Evolutionary conservation across 1,140 invertebrate genomes (phyloP), one percentile per base, ranked within the genome.

Genomic region (Hycleus cichorii): DNA sequence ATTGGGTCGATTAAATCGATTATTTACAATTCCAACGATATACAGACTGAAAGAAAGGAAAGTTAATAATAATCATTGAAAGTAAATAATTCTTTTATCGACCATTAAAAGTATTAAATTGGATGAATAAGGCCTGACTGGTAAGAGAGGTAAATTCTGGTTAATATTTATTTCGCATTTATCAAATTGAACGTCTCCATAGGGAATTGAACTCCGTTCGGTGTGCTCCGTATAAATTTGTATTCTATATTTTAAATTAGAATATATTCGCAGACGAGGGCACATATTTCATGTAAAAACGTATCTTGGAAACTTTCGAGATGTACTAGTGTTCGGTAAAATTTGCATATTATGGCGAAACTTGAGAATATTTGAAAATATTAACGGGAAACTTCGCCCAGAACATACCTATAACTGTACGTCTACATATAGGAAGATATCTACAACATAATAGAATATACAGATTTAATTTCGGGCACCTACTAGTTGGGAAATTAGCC

Each of bases 171-270:
- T 69, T 70, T 68, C 68, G 56, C 71, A 71, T 72, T 72, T 69
- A 72, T 72, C 71, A 72, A 72, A 71, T 71, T 69, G 68, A 71
- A 72, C 68, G 69, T 64, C 59, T 65, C 68, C 60, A 54, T 49
- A 27, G 71, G 69, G 71, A 71, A 72, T 72, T 64, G 65, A 68
- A 70, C 53, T 63, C 56, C 60, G 64, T 64, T 62, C 63, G 66
- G 58, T 59, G 58, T 59, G 63, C 61, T 60, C 56, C 55, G 68
- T 67, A 71, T 71, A 72, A 72, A 72, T 72, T 72, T 72, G 71
- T 72, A 72, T 72, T 72, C 71, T 71, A 71, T 72, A 72, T 72
- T 72, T 72, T 68, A 70, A 72, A 72, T 72, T 71, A 72, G 71
- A 72, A 72, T 72, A 72, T 71, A 71, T 71, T 69, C 65, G 68